These are phyloP conservation scores for Xiphias gladius DNA, from an alignment of 2,113 vertebrate species.

Conservation along the genomic window DNA sequence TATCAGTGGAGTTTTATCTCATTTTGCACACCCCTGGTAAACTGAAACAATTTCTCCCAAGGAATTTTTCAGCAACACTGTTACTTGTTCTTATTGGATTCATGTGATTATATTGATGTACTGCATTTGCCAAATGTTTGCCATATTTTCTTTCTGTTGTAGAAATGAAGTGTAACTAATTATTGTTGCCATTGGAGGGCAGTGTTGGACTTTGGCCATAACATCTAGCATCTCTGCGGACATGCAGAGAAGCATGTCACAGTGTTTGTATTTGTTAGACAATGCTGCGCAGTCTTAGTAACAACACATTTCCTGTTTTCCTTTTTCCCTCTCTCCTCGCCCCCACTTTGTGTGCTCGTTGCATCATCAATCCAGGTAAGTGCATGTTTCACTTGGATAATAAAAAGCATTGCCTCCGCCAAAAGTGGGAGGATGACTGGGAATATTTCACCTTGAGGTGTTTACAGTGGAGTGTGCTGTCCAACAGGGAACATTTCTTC, in stretches of 20 bases:
- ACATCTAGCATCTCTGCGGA: neutral
- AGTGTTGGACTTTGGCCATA: conserved; percentile 61
- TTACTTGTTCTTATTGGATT: neutral
- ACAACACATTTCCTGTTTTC: neutral
- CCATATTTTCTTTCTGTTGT: neutral
- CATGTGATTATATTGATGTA: neutral
- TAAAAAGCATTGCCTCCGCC: conserved; percentile 20
- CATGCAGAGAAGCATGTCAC: neutral
- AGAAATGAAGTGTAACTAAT: conserved; percentile 26
- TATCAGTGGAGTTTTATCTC: neutral
- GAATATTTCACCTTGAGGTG: conserved; percentile 51
- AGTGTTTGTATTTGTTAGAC: neutral
- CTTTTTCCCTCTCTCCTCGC: neutral
- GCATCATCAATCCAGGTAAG: conserved; percentile 50
- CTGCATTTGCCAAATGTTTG: neutral
- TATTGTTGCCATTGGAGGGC: conserved; percentile 59
- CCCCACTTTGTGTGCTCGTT: conserved; percentile 12
- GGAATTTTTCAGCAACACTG: neutral
- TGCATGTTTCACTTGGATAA: conserved; percentile 46
- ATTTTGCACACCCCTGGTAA: neutral
- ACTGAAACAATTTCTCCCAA: neutral
- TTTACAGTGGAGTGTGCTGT: conserved; percentile 36
- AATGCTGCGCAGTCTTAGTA: neutral
- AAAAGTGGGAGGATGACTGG: conserved; percentile 50
- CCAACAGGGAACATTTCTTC: conserved; percentile 32